A percentile compares a stretch with the other conserved stretches of the same genome.
These are phyloP conservation scores for Spisula subtruncata DNA, from an alignment of 2,888 invertebrate genomes.

Conservation along the genomic window DNA sequence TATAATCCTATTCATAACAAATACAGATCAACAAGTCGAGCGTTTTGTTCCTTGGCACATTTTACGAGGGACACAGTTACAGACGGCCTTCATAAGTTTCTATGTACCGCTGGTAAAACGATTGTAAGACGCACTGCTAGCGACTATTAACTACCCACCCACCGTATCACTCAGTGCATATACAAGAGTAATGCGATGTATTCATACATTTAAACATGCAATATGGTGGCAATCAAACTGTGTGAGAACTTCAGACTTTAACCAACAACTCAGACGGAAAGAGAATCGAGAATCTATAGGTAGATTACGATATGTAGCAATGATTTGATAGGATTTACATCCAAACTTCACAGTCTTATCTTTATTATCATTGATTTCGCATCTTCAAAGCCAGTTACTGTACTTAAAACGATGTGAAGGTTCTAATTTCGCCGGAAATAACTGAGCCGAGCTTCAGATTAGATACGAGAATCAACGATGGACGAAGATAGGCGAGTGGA, in stretches of 20 bases:
- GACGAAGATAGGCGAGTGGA: neutral
- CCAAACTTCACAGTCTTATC: conserved; percentile 42
- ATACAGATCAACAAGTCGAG: no score
- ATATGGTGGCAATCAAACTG: neutral
- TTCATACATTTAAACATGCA: neutral
- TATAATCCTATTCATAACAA: no score
- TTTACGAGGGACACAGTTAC: no score
- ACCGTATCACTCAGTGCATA: neutral
- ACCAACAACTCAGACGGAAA: conserved; percentile 17
- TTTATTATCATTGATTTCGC: conserved; percentile 43
- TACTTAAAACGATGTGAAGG: conserved; percentile 34
- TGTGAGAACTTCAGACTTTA: neutral
- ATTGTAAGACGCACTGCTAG: neutral
- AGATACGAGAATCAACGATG: conserved; percentile 33
- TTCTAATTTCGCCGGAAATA: conserved; percentile 45
- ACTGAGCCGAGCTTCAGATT: conserved; percentile 38
- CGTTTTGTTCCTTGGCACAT: no score
- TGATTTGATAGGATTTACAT: conserved; percentile 20
- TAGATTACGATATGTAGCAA: conserved; percentile 29
- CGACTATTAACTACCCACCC: neutral
- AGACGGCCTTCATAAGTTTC: no score
- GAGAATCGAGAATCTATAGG: neutral
- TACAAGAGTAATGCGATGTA: neutral
- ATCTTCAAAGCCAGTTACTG: conserved; percentile 46
- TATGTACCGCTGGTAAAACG: no score